Evolutionary conservation across 1,140 invertebrate species (phyloP).

Genomic region (Nymphalis io): DNA sequence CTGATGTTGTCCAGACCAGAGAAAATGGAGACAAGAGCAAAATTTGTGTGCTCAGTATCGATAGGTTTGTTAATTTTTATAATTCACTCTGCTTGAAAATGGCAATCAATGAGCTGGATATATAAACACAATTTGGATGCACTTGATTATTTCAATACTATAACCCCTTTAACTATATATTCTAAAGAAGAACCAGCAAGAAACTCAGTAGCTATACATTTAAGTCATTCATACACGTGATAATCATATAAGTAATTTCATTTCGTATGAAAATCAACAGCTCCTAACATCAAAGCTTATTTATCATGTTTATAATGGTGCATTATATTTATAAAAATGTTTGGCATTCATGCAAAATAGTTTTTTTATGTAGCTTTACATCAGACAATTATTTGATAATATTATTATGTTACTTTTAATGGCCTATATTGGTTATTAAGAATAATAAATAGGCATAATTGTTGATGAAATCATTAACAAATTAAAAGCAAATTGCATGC

Average conservation of each 20-base stretch:
- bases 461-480: background rate
- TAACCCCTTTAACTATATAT: too few species aligned
- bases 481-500: background rate
- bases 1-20: slow-evolving; percentile 44
- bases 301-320: too few species aligned
- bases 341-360: too few species aligned
- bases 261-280: too few species aligned
- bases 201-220: background rate
- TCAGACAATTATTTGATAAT: background rate
- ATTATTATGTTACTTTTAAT: background rate
- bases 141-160: background rate
- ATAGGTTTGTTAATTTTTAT: slow-evolving; percentile 59
- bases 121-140: background rate
- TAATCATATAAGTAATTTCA: background rate
- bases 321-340: too few species aligned
- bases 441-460: background rate
- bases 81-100: background rate
- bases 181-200: too few species aligned
- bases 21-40: slow-evolving; percentile 52
- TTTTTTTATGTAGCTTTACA: background rate
- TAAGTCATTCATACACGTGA: background rate
- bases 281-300: too few species aligned
- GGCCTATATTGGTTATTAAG: background rate
- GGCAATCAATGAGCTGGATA: background rate
- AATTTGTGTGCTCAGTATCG: slow-evolving; percentile 56